Percentiles rank a stretch among this genome's conserved stretches.
phyloP scores from a whole-genome alignment of 2,888 invertebrate genomes.

The Latrodectus hesperus region DNA sequence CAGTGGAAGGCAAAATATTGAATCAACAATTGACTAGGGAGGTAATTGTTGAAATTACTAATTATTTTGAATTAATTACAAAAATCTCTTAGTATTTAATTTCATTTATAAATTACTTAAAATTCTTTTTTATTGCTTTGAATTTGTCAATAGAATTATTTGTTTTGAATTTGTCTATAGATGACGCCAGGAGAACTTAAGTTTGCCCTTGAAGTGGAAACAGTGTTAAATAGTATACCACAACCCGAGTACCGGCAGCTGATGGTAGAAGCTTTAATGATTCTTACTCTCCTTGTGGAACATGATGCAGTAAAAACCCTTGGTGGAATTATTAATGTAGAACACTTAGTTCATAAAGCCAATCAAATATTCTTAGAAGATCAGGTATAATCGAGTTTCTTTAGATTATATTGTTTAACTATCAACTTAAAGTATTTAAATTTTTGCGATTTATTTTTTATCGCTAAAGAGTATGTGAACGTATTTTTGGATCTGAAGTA shows the following conservation, averaged over 20 bases:
- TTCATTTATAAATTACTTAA: not conserved
- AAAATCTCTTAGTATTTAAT: not conserved
- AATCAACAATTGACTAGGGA: conserved; percentile 96
- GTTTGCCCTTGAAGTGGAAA: conserved; percentile 97
- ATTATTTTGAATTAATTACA: too few species aligned
- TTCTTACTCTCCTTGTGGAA: conserved; percentile 89
- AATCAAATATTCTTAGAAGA: conserved; percentile 96
- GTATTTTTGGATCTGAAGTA: too few species aligned
- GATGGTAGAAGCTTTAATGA: conserved; percentile 96
- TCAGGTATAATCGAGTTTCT: conserved; percentile 81
- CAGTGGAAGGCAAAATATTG: conserved; percentile 91
- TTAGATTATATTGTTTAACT: too few species aligned
- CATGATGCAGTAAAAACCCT: conserved; percentile 86
- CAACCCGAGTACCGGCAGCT: conserved; percentile 98
- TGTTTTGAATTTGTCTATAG: conserved; percentile 73
- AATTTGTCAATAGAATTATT: too few species aligned
- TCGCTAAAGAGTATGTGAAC: too few species aligned
- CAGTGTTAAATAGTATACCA: conserved; percentile 95
- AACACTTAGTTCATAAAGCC: conserved; percentile 93
- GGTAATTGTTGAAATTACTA: conserved; percentile 73
- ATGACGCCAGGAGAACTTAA: conserved; percentile 99
- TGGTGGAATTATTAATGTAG: conserved; percentile 89
- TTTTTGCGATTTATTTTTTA: too few species aligned
- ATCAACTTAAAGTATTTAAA: too few species aligned
- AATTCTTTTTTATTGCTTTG: not conserved